These are phyloP conservation scores for Dicyrtomina minuta DNA, from an alignment of 2,888 invertebrate genomes.

Conservation along the genomic window DNA sequence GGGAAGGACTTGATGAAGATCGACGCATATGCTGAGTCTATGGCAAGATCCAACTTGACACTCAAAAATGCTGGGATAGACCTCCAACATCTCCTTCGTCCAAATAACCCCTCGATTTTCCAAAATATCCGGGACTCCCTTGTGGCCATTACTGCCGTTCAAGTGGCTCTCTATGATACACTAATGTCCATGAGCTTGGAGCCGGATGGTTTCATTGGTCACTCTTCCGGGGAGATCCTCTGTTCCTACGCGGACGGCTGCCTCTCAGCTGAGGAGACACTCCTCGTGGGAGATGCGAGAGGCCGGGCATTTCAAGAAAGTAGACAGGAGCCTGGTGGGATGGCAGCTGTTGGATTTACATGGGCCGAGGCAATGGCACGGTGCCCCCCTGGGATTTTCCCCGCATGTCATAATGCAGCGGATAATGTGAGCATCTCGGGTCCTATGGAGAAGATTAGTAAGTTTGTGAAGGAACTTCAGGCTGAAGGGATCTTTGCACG, in stretches of 20 bases:
- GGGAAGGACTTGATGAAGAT: too few relatives aligned
- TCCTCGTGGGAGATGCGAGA: slow-evolving; percentile 77
- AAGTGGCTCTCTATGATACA: slow-evolving; percentile 69
- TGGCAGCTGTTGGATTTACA: slow-evolving; percentile 60
- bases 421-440: slow-evolving; percentile 95
- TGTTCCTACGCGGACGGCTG: slow-evolving; percentile 95
- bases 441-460: slow-evolving; percentile 67
- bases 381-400: slow-evolving; percentile 74
- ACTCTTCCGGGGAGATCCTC: slow-evolving; percentile 91
- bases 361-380: slow-evolving; percentile 66
- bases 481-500: slow-evolving; percentile 78
- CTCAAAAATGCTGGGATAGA: slow-evolving; percentile 77
- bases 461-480: slow-evolving; percentile 69
- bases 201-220: slow-evolving; percentile 77
- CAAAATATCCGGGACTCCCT: slow-evolving; percentile 84
- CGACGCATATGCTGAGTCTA: too few relatives aligned
- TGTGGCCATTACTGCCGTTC: slow-evolving; percentile 62
- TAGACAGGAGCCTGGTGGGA: slow-evolving; percentile 55
- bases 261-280: slow-evolving; percentile 81
- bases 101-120: slow-evolving; percentile 64
- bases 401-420: slow-evolving; percentile 92
- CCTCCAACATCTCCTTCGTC: slow-evolving; percentile 69
- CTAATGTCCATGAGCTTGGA: slow-evolving; percentile 64
- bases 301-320: slow-evolving; percentile 55
- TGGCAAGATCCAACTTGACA: slow-evolving; percentile 65